These are phyloP conservation scores for Cossypha heuglini DNA, from an alignment of 2,797 vertebrate species.

Conservation along the genomic window DNA sequence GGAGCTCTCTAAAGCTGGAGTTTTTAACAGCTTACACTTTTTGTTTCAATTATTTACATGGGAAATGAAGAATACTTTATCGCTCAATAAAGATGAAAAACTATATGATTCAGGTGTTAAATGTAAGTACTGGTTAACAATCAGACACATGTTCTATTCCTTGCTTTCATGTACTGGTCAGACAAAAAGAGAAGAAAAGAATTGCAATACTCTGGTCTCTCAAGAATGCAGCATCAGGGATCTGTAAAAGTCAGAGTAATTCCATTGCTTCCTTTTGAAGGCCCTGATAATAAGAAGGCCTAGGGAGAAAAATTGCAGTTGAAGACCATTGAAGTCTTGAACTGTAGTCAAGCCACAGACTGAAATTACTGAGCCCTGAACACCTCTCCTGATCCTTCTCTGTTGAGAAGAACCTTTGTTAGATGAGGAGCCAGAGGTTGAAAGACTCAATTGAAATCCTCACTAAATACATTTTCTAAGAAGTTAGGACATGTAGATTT, in stretches of 20 bases:
- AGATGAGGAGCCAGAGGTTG: conserved; percentile 46
- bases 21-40: background rate
- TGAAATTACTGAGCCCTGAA: conserved; percentile 40
- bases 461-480: conserved; percentile 46
- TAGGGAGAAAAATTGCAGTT: conserved; percentile 51
- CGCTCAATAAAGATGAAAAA: background rate
- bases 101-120: background rate
- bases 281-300: conserved; percentile 42
- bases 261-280: conserved; percentile 54
- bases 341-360: conserved; percentile 54
- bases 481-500: conserved; percentile 47
- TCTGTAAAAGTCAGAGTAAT: conserved; percentile 32
- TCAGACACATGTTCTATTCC: conserved; percentile 49
- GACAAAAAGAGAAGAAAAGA: conserved; percentile 52
- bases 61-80: background rate
- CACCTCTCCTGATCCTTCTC: conserved; percentile 55
- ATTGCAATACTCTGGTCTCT: conserved; percentile 42
- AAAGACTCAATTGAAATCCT: conserved; percentile 46
- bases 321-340: conserved; percentile 62
- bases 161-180: conserved; percentile 51
- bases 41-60: background rate
- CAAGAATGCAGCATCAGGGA: conserved; percentile 20
- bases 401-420: conserved; percentile 55
- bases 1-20: background rate
- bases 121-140: conserved; percentile 38